A percentile compares a stretch with the other conserved stretches of the same genome.
phyloP scores from a whole-genome alignment of 92 coral and sea anemone genomes.

The Umimayanthus kanabou region DNA sequence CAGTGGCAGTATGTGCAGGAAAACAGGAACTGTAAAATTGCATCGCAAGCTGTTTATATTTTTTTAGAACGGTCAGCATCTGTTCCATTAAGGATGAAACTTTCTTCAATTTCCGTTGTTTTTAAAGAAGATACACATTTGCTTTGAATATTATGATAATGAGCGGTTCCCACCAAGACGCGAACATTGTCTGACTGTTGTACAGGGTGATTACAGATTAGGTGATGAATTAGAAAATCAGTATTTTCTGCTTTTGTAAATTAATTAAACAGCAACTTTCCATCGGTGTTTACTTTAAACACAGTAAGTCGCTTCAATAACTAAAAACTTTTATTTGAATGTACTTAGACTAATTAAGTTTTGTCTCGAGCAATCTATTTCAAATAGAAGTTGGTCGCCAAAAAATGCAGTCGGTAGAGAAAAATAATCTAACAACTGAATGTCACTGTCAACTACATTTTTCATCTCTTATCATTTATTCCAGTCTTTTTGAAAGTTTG shows the following conservation, averaged over 20 bases:
- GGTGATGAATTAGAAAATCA: slow-evolving; percentile 2
- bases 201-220: slow-evolving; percentile 6
- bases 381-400: not conserved
- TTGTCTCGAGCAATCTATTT: slow-evolving; percentile 11
- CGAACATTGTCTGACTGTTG: not conserved
- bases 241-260: slow-evolving; percentile 29
- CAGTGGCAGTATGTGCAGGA: not conserved
- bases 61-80: not conserved
- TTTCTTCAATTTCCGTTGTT: slow-evolving; percentile 3
- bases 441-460: not conserved
- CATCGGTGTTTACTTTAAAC: slow-evolving; percentile 33
- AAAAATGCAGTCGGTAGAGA: not conserved
- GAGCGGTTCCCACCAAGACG: slow-evolving; percentile 2
- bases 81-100: too few species aligned
- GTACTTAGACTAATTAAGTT: slow-evolving; percentile 37
- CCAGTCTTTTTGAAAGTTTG: not conserved
- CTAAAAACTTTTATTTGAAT: slow-evolving; percentile 19
- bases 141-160: not conserved
- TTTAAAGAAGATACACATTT: not conserved
- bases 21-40: not conserved
- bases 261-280: slow-evolving; percentile 37
- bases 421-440: too few species aligned
- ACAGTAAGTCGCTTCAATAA: slow-evolving; percentile 36
- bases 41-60: not conserved
- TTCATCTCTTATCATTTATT: not conserved